Base-by-base conservation (phyloP, 2,888 invertebrate species). In the Ellobium chinense region DNA sequence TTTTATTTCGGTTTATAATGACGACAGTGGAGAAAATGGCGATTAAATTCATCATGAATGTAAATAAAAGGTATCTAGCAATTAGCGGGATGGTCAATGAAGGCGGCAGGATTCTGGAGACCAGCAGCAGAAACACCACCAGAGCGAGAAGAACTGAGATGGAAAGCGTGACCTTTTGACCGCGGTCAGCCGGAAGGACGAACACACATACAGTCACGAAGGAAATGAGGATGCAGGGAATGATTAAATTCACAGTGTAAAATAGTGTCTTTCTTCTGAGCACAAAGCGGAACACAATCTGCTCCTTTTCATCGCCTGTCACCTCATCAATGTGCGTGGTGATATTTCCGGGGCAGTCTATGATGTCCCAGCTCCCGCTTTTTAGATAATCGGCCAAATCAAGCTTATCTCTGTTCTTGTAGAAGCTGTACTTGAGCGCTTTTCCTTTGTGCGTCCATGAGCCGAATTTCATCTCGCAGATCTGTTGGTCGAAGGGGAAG, bases 41-140 rank as follows among this genome's bases (percentile, higher is more conserved):
- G 92, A 99, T 97, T 84, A 99, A 99, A 94, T 99, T 99, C 99
- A 99, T 99, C 90, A 99, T 98, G 94, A 99, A 99, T 79, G 99
- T 99, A 94, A 99, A 99, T 72, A 99, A 95, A 87, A 99, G 95
- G 94, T 99, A 99, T 94, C 99, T 99, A 93, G 99, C 99, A 91
- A 99, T 99, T 83, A 99, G 95, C 76, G 99, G 99, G 91, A 99
- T 95, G 92, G 99, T 99, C 85, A 99, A 95, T 75, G 99, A 99
- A 76, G 99, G 99, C 85, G 99, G 99, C 88, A 99, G 95, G 94
- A 99, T 99, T 94, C 99, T 99, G 86, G 99, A 99, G 85, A 99
- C 99, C 89, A 99, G 95, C 92, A 99, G 94, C 93, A 99, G 95
- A 94, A 99, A 99, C 95, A 99, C 99, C 94, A 99, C 99, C 95